phyloP scores from a whole-genome alignment of 2,797 vertebrate genomes.

The Bucorvus abyssinicus region DNA sequence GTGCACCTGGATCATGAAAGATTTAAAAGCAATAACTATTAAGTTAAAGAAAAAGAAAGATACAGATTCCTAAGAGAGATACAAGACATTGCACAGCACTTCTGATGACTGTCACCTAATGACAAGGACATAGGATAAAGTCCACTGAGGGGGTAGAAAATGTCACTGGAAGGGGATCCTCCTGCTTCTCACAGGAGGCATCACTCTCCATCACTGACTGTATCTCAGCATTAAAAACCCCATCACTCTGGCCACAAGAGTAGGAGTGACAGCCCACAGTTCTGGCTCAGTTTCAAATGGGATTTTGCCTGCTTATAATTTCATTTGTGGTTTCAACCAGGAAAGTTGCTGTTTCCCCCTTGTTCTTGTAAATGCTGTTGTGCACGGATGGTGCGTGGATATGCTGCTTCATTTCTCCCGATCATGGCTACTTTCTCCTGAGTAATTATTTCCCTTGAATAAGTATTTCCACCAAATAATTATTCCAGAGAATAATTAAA shows the following conservation, averaged over 20 bases:
- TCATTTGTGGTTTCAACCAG: conserved; percentile 29
- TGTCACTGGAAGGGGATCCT: background rate
- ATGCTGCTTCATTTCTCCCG: background rate
- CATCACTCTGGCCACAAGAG: background rate
- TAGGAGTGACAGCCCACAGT: conserved; percentile 27
- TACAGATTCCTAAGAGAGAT: background rate
- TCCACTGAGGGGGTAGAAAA: background rate
- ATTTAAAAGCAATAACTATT: background rate
- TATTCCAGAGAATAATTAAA: background rate
- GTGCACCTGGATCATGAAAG: background rate
- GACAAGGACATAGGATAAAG: background rate
- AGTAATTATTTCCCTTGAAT: background rate
- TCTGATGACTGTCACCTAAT: background rate
- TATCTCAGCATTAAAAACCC: background rate
- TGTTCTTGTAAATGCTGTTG: background rate
- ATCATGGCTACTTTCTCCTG: background rate
- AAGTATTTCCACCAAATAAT: conserved; percentile 12
- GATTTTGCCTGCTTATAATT: background rate
- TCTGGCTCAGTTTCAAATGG: conserved; percentile 10
- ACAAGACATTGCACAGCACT: background rate
- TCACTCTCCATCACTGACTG: background rate
- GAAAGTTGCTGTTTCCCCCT: background rate
- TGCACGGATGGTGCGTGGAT: accelerated
- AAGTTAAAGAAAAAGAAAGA: background rate
- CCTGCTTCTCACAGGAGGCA: background rate